Percentiles rank a stretch among this genome's conserved stretches.
Conservation (phyloP, 2,113 vertebrate species). For the Polypterus senegalus region DNA sequence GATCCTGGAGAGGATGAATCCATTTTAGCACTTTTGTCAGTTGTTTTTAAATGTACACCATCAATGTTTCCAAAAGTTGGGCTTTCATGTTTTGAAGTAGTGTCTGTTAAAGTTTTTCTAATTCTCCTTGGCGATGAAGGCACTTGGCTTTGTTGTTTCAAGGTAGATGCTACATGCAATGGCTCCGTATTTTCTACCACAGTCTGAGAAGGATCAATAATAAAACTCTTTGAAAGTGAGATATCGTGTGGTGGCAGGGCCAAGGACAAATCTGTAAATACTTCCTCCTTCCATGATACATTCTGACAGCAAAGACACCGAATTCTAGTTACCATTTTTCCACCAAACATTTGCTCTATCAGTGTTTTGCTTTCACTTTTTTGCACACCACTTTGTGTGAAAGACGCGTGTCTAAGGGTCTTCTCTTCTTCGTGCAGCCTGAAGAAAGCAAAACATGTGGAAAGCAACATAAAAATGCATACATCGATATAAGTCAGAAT, state of each 20-base stretch:
- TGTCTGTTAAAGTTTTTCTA: conserved; percentile 20
- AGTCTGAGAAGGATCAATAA: conserved; percentile 21
- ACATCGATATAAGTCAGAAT: too few species aligned
- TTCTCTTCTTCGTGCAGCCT: conserved; percentile 67
- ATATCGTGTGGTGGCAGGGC: conserved; percentile 45
- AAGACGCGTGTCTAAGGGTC: conserved; percentile 36
- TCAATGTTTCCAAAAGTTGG: conserved; percentile 18
- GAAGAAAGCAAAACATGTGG: neutral
- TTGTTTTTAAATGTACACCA: neutral
- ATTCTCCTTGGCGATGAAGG: conserved; percentile 22
- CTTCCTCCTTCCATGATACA: conserved; percentile 60
- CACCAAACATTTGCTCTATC: conserved; percentile 67
- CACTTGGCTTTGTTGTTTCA: conserved; percentile 15
- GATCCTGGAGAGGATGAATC: neutral
- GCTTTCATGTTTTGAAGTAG: neutral
- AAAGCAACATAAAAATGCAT: too few species aligned
- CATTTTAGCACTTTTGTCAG: conserved; percentile 13
- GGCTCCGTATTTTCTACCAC: conserved; percentile 25
- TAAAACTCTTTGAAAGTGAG: neutral
- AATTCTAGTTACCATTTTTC: conserved; percentile 63
- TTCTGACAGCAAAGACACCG: conserved; percentile 57
- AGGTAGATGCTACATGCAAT: conserved; percentile 8
- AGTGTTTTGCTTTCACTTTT: conserved; percentile 34
- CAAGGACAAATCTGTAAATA: conserved; percentile 62
- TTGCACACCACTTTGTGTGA: neutral